Conservation (phyloP, 2,888 invertebrate species). For the Lucinisca nassula region DNA sequence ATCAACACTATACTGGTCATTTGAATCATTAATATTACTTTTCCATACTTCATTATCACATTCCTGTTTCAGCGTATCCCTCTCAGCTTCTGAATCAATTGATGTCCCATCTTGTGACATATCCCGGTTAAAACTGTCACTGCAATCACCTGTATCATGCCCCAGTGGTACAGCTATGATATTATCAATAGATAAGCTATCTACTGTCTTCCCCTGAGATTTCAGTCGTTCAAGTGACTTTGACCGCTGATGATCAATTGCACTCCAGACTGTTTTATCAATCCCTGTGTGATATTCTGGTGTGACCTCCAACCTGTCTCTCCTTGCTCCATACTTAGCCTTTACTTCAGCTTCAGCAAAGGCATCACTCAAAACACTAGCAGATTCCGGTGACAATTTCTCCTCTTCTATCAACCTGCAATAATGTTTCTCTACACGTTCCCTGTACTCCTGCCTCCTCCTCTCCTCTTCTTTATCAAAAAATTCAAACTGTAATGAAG, state of each 20-base stretch:
- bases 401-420: constrained; percentile 72
- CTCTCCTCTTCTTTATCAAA: constrained; percentile 80
- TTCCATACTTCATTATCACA: not conserved
- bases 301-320: constrained; percentile 53
- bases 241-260: constrained; percentile 75
- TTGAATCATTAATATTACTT: not conserved
- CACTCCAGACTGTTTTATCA: constrained; percentile 75
- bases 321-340: constrained; percentile 56
- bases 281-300: constrained; percentile 74
- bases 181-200: not conserved
- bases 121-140: not conserved
- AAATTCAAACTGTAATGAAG: constrained; percentile 58
- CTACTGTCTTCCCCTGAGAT: constrained; percentile 38
- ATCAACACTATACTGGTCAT: too few species aligned
- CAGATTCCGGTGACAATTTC: constrained; percentile 70
- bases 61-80: not conserved
- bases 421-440: constrained; percentile 76
- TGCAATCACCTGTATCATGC: not conserved
- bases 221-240: constrained; percentile 73
- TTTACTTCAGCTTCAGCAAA: constrained; percentile 69
- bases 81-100: not conserved
- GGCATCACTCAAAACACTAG: constrained; percentile 71
- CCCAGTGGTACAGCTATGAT: not conserved
- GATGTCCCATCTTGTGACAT: not conserved
- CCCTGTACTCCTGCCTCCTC: constrained; percentile 68